Base-by-base conservation (phyloP, 2,113 vertebrate species). In the Bufo gargarizans region DNA sequence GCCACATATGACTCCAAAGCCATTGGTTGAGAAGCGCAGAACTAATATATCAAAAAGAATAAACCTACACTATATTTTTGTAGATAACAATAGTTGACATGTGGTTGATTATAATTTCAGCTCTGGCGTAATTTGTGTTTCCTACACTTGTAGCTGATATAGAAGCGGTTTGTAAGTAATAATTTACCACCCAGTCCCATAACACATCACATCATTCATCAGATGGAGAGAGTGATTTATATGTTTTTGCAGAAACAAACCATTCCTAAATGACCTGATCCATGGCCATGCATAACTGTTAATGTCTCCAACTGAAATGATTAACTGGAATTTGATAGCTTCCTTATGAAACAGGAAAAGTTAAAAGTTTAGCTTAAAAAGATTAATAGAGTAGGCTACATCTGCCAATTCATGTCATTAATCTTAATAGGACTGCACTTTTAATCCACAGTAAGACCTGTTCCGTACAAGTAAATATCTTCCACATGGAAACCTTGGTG, bases 291-390 rank as follows among this genome's bases (percentile, higher is more conserved):
- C 86, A 81, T 80, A 87, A 87, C 77, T 87, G 33, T 17, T 47
- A 87, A 69, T 81, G 63, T 80, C 77, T 81, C 13, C 20, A 50
- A 79, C 16, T 49, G 56, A 50, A 77, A 86, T 79, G 76, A 86
- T 86, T 86, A 87, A 87, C 80, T 88, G n/a, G 22, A 77, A 49
- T 58, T 55, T 84, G 85, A 84, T 88, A 79, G 53, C 80, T 86
- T 86, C 33, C 58, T 89, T 61, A 83, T 61, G 85, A 85, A 77
- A 72, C 72, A 55, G 53, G 72, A 65, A 80, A 50, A 58, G 72
- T 53, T 67, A 82, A 86, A 87, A 77, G 72, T 86, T 86, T 56
- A 86, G 43, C 43, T 63, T 45, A 56, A 59, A 79, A 72, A 87
- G 80, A 84, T 84, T 71, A 89, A 89, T 82, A 83, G 50, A 82